Percentiles rank a stretch among this genome's conserved stretches.
These are phyloP conservation scores for Argyresthia goedartella DNA, from an alignment of 2,888 invertebrate genomes.

Conservation along the genomic window DNA sequence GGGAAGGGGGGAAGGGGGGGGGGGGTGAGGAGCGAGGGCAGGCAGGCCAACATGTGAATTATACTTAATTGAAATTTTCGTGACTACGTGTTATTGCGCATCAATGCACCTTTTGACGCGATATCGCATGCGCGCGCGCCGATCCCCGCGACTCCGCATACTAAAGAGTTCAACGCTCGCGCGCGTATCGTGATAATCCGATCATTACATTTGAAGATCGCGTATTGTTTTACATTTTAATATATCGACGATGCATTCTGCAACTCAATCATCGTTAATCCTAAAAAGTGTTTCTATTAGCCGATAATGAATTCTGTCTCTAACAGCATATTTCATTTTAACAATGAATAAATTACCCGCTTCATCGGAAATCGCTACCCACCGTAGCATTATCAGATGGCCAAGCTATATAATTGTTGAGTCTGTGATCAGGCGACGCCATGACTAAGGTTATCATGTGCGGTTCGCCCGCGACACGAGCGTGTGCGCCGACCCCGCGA, in stretches of 20 bases:
- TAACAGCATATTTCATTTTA: too few species aligned
- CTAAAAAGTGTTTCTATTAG: too few species aligned
- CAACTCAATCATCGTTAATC: too few species aligned
- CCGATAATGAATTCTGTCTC: too few species aligned
- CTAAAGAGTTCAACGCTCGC: conserved; percentile 29
- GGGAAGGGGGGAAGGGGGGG: conserved; percentile 6
- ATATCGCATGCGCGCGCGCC: conserved; percentile 16
- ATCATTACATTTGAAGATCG: too few species aligned
- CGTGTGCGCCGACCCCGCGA: conserved; percentile 9
- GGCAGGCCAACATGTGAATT: conserved; percentile 43
- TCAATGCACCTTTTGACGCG: conserved; percentile 41
- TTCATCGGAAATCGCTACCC: too few species aligned
- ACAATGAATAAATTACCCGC: too few species aligned
- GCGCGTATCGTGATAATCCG: conserved; percentile 1
- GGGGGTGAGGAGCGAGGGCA: conserved; percentile 1
- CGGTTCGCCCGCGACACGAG: background rate
- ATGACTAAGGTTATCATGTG: background rate
- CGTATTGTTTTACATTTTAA: too few species aligned
- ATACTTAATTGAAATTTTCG: conserved; percentile 62
- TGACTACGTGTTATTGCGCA: conserved; percentile 53
- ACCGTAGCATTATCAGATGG: too few species aligned
- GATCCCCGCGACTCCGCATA: conserved; percentile 22
- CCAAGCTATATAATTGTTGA: too few species aligned
- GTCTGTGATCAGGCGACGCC: too few species aligned
- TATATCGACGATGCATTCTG: too few species aligned